Conservation (phyloP, 2,113 vertebrate genomes). For the Oryzias melastigma region DNA sequence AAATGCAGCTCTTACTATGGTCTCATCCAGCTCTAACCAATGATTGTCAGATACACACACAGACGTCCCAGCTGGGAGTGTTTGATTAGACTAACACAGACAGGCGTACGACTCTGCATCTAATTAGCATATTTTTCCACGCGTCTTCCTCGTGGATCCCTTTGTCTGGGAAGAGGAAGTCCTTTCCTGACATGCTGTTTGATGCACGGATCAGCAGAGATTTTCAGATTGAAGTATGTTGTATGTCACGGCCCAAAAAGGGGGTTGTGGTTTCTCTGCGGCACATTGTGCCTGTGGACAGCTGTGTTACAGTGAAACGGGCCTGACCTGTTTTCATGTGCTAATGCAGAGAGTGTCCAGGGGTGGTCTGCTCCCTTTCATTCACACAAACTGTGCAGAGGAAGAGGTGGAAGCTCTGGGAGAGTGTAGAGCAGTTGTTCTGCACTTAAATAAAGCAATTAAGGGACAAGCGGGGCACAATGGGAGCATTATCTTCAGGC, state of each 20-base stretch:
- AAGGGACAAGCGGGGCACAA: slow-evolving; percentile 50
- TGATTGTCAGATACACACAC: slow-evolving; percentile 46
- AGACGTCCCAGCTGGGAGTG: slow-evolving; percentile 55
- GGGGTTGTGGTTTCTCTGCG: slow-evolving; percentile 43
- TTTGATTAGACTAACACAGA: slow-evolving; percentile 59
- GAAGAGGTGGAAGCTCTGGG: slow-evolving; percentile 34
- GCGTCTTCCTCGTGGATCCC: slow-evolving; percentile 45
- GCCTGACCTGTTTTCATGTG: slow-evolving; percentile 54
- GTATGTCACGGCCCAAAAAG: slow-evolving; percentile 27
- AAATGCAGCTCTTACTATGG: slow-evolving; percentile 44
- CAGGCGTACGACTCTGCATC: slow-evolving; percentile 59
- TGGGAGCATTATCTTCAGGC: slow-evolving; percentile 47
- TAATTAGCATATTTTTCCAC: slow-evolving; percentile 75
- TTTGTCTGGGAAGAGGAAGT: slow-evolving; percentile 69
- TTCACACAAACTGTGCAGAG: slow-evolving; percentile 23
- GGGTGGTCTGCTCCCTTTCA: slow-evolving; percentile 39
- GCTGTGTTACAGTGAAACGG: slow-evolving; percentile 25
- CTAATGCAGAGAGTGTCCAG: slow-evolving; percentile 29
- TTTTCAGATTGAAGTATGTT: slow-evolving; percentile 30
- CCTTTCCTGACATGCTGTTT: slow-evolving; percentile 29
- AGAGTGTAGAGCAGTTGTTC: slow-evolving; percentile 30
- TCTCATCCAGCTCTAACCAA: slow-evolving; percentile 55
- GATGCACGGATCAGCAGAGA: slow-evolving; percentile 4
- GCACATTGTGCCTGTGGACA: slow-evolving; percentile 19
- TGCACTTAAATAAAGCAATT: slow-evolving; percentile 42